Base-by-base conservation (phyloP, 1,140 invertebrate species). In the Achroia grisella region DNA sequence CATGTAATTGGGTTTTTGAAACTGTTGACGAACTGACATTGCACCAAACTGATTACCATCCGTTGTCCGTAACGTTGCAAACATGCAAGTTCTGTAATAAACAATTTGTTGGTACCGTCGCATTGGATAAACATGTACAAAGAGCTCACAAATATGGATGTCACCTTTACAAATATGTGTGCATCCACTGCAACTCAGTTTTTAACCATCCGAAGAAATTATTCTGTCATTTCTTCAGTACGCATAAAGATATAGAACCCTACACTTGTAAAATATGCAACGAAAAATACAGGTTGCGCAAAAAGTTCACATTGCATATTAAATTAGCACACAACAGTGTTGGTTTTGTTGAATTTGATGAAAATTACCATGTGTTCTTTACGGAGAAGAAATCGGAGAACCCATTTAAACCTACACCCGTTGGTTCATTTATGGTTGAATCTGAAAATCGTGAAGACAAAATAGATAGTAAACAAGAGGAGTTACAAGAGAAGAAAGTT, bases 271-370 rank as follows among this genome's bases (percentile, higher is more conserved):
- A 66, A 28, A 76, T 80, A 23, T 84, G 80, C 10, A 34, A 78
- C 35, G 69, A 46, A 46, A 66, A 44, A 2, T 84, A 73, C 41
- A 48, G 59, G 29, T 37, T 76, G n/a, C 48, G 80, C 0, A 84
- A 78, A 14, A 48, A 48, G 6, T 84, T 84, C 30, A 76, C 75
- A 0, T 32, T 81, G 6, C 80, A 84, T 29, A 81, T 84, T 2
- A 78, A 79, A 52, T 28, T 73, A 10, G 47, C 52, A 3, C 80
- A 84, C 14, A 62, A 71, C 17, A 75, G 71, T 48, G 37, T 65
- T 10, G 80, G 80, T 4, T 76, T 61, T 55, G 68, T 84, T 23
- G 72, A 81, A 33, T 84, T 80, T 58, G 71, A 84, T 67, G 51
- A 76, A 5, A 73, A 73, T 8, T 73, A 67, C 37, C 62, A 80